Percentiles rank a stretch among this genome's conserved stretches.
These are phyloP conservation scores for Acridotheres tristis DNA, from an alignment of 2,797 vertebrate genomes.

Conservation along the genomic window DNA sequence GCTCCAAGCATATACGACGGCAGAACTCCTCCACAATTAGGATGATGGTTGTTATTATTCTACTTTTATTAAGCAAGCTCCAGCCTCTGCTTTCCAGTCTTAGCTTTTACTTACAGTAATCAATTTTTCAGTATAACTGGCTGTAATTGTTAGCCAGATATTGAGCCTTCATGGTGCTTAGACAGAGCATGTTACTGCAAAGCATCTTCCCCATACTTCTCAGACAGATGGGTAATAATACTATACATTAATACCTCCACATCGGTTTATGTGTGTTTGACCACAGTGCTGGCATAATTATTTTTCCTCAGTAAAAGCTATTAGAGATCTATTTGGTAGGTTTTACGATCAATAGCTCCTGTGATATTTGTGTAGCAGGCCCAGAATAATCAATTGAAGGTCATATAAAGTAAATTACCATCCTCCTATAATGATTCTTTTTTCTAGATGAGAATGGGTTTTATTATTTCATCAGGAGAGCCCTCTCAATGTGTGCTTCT, in stretches of 20 bases:
- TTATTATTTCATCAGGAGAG: slow-evolving; percentile 87
- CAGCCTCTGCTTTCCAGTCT: slow-evolving; percentile 56
- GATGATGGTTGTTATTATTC: slow-evolving; percentile 59
- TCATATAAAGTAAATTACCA: slow-evolving; percentile 91
- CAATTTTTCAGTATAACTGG: slow-evolving; percentile 75
- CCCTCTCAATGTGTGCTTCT: slow-evolving; percentile 60
- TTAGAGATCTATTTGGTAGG: slow-evolving; percentile 89
- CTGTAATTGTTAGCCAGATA: slow-evolving; percentile 74
- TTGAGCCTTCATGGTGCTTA: slow-evolving; percentile 67
- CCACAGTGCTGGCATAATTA: slow-evolving; percentile 83
- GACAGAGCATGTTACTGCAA: slow-evolving; percentile 52
- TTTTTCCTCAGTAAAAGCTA: slow-evolving; percentile 86
- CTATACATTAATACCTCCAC: slow-evolving; percentile 84
- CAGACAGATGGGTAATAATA: slow-evolving; percentile 86
- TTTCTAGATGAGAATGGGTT: slow-evolving; percentile 85
- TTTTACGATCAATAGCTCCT: slow-evolving; percentile 90
- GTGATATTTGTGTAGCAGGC: slow-evolving; percentile 91
- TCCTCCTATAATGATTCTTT: slow-evolving; percentile 87
- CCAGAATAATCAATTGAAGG: slow-evolving; percentile 89
- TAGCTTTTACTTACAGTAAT: slow-evolving; percentile 77
- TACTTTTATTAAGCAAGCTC: slow-evolving; percentile 72
- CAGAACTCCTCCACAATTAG: slow-evolving; percentile 62
- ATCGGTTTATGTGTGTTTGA: slow-evolving; percentile 86
- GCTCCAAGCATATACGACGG: neutral
- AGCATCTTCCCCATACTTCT: slow-evolving; percentile 72